Base-by-base conservation (phyloP, 2,113 vertebrate species). In the Excalfactoria chinensis region DNA sequence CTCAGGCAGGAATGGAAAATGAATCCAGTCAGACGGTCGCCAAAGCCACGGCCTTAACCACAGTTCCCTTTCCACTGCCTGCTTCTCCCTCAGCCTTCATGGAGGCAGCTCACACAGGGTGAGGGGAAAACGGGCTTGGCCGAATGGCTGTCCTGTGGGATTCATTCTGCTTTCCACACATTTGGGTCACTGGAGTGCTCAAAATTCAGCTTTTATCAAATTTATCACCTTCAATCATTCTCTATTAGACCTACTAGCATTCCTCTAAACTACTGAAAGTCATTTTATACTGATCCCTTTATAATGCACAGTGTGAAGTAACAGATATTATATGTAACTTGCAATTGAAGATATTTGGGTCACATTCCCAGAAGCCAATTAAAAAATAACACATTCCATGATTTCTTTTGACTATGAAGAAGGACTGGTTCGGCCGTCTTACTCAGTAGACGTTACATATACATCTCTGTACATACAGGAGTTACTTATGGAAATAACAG, bases 41-140 rank as follows among this genome's bases (percentile, higher is more conserved):
- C 62, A 92, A 93, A 94, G 73, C 70, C 90, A 82, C 86, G 22
- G 84, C 73, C 64, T 75, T 82, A 90, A 84, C 84, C 86, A 92
- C 74, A 82, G 63, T 13, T 75, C 53, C 83, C 53, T 78, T 88
- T 91, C 86, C 44, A 34, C 7, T 69, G 77, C 87, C 77, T 51
- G 32, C 0, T 34, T 69, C 58, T 88, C 41, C 34, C 53, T 55
- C 60, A n/a, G 88, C 69, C 48, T 86, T 62, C 10, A 5, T 3
- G 11, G 41, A 84, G 58, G n/a, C 0, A 0, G 58, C 68, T 86
- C 77, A 49, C 23, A 10, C 19, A 40, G 6, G 62, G 34, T 34
- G 28, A 35, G 15, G 53, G 49, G 30, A 68, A 91, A 95, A 84
- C 3, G 12, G 48, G 34, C 35, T 89, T 37, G 41, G 21, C 67